Evolutionary conservation across 2,113 vertebrate genomes (phyloP).

Genomic region (Coptodon bakossiorum): DNA sequence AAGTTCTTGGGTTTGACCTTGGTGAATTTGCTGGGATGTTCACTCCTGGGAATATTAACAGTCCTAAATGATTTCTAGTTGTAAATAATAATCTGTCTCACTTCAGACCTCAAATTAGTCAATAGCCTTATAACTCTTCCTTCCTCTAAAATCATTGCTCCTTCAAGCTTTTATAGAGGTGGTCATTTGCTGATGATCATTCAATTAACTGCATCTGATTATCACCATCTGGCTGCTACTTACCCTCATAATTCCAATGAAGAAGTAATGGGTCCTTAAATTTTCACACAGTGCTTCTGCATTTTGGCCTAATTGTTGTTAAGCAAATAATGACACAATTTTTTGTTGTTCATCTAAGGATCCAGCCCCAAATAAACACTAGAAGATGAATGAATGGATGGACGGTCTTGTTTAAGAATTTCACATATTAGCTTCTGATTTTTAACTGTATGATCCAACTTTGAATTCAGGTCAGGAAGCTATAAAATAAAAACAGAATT

Average conservation of each 20-base stretch:
- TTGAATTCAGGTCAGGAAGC: rapidly evolving
- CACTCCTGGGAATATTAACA: background rate
- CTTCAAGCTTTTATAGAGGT: background rate
- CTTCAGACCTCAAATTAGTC: background rate
- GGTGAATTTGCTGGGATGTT: background rate
- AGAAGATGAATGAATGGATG: background rate
- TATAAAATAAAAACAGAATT: background rate
- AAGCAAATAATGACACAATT: background rate
- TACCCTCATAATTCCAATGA: background rate
- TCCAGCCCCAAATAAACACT: background rate
- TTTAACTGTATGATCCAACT: rapidly evolving
- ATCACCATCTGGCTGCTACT: background rate
- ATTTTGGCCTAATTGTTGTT: background rate
- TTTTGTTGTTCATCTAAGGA: background rate
- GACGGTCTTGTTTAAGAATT: rapidly evolving
- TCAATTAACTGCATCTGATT: background rate
- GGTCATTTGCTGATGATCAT: background rate
- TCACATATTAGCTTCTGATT: background rate
- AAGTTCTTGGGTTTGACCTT: background rate
- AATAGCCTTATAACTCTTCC: background rate
- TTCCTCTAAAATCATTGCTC: background rate
- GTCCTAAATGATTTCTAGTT: background rate
- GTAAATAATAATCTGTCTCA: background rate
- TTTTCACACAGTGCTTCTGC: background rate
- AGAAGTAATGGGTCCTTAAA: background rate